Evolutionary conservation across 2,888 invertebrate genomes (phyloP), one percentile per base, ranked within the genome.

Genomic region (Embidobia sp.): DNA sequence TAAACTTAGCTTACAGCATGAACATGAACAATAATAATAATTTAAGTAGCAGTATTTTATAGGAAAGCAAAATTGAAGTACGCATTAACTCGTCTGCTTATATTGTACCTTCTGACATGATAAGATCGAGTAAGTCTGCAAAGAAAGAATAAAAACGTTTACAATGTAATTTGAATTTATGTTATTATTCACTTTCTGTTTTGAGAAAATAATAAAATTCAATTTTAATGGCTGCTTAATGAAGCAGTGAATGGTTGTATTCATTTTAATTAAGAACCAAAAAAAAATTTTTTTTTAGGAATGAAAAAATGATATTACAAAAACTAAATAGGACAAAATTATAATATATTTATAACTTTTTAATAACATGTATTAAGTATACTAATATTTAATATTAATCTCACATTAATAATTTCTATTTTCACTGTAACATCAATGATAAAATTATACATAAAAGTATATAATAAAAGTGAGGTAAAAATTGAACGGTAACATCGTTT

Each of bases 91-190:
- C 48, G 13, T 33, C 55, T 72, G 44, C 33, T 55, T 76, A 44
- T 70, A 31, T 29, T 79, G 73, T 87, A 85, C 86, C 86, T 86
- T 85, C 85, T 48, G 84, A 83, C 80, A 86, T 85, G 79, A 84
- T 82, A 82, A 87, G 82, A 82, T 86, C 86, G 82, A 87, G 85
- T 84, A 87, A 83, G 84, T 87, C 87, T 86, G 87, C 67, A 87
- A 87, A 84, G 61, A 85, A 79, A 82, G 66, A 84, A 83, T 59
- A 48, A 80, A 79, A 35, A 19, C 53, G 22, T 59, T 42, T 37
- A 42, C 4, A 55, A 18, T 8, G 35, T 19, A 57, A 49, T 33
- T 51, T n/a, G 37, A 59, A 11, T 15, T 51, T 26, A 48, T 22
- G 5, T 18, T 22, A 6, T 22, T 22, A 18, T 40, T 16, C 16